Evolutionary conservation across 2,113 vertebrate genomes (phyloP).

Genomic region (Caranx ignobilis): DNA sequence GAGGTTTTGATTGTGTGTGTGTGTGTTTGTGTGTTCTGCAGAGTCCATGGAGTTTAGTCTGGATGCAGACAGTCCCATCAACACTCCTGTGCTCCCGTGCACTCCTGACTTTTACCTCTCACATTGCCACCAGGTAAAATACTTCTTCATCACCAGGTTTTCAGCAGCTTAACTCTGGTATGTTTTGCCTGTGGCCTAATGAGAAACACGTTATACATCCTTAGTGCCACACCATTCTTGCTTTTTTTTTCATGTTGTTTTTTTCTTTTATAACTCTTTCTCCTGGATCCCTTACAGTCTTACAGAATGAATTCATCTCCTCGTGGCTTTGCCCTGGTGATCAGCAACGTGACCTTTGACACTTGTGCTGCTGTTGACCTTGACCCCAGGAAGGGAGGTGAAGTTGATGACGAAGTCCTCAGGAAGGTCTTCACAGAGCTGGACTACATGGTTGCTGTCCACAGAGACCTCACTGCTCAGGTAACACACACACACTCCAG

Average conservation of each 20-base stretch:
- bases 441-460: conserved; percentile 86
- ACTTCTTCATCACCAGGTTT: conserved; percentile 3
- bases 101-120: conserved; percentile 89
- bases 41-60: conserved; percentile 87
- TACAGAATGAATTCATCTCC: conserved; percentile 90
- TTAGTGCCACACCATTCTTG: neutral
- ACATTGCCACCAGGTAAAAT: conserved; percentile 87
- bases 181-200: neutral
- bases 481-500: conserved; percentile 69
- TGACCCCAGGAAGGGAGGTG: conserved; percentile 91
- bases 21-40: conserved; percentile 66
- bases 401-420: conserved; percentile 90
- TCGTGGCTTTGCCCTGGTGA: conserved; percentile 90
- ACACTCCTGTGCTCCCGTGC: conserved; percentile 86
- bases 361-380: conserved; percentile 84
- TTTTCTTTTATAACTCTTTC: neutral
- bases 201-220: neutral
- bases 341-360: conserved; percentile 93
- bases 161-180: neutral
- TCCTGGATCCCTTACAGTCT: conserved; percentile 80
- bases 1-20: conserved; percentile 7
- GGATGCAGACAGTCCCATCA: conserved; percentile 89
- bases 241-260: neutral
- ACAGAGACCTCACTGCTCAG: conserved; percentile 88
- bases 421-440: conserved; percentile 90